Conservation (phyloP, 2,797 vertebrate genomes). For the Ctenopoma kingsleyae region DNA sequence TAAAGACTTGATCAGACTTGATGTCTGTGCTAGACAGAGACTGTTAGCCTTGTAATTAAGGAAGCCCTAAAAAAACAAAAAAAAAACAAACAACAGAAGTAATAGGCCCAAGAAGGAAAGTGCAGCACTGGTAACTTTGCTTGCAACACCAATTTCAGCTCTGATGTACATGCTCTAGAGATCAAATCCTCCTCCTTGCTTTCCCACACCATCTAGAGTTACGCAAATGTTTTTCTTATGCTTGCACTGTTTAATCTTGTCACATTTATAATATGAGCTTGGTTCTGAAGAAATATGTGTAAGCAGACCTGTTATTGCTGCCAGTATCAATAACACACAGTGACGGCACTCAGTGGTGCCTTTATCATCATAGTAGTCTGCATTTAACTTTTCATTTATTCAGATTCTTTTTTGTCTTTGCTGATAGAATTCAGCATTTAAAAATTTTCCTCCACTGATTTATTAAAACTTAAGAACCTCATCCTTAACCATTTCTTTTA, state of each 20-base stretch:
- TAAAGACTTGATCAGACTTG: not conserved
- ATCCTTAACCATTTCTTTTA: slow-evolving; percentile 1
- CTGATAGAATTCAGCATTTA: slow-evolving; percentile 7
- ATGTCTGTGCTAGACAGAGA: not conserved
- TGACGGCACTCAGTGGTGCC: not conserved
- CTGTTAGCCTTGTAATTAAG: slow-evolving; percentile 9
- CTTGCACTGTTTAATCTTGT: slow-evolving; percentile 35
- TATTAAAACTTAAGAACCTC: not conserved
- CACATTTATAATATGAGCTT: slow-evolving; percentile 41
- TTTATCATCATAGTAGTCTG: slow-evolving; percentile 2
- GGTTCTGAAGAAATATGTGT: slow-evolving; percentile 10
- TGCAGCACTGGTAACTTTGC: slow-evolving; percentile 4
- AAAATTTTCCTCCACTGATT: not conserved
- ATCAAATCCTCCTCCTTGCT: slow-evolving; percentile 45
- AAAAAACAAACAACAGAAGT: slow-evolving; percentile 6
- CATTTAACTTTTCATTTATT: slow-evolving; percentile 5
- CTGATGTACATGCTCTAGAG: slow-evolving; percentile 11
- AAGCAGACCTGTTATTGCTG: slow-evolving; percentile 13
- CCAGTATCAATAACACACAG: slow-evolving; percentile 30
- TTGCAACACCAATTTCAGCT: slow-evolving; percentile 31
- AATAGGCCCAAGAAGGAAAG: slow-evolving; percentile 22
- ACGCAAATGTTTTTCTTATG: slow-evolving; percentile 54
- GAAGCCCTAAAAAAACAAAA: not conserved
- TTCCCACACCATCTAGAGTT: slow-evolving; percentile 55
- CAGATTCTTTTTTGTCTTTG: slow-evolving; percentile 1